phyloP scores from a whole-genome alignment of 2,888 invertebrate species.

The Xestia c-nigrum region DNA sequence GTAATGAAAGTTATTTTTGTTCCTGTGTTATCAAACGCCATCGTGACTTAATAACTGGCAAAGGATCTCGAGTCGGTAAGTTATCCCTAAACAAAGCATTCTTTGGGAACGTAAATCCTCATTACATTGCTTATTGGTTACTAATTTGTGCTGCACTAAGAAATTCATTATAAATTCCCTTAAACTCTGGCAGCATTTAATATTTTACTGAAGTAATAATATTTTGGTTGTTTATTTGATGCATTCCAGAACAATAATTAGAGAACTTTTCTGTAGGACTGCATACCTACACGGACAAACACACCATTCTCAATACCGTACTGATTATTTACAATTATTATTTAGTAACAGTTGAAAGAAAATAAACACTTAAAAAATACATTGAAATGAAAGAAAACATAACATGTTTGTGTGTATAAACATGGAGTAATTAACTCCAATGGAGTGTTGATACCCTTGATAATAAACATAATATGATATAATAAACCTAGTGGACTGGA shows the following conservation, averaged over 20 bases:
- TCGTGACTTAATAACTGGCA: constrained; percentile 25
- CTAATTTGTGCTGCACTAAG: neutral
- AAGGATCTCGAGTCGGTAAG: constrained; percentile 39
- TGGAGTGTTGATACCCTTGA: neutral
- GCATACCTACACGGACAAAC: constrained; percentile 1
- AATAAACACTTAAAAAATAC: neutral
- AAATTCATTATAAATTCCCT: neutral
- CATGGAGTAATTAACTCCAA: neutral
- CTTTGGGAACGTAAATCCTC: constrained; percentile 5
- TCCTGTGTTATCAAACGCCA: neutral
- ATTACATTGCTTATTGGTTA: neutral
- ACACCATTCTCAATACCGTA: neutral
- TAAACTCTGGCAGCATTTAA: neutral
- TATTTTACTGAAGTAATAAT: neutral
- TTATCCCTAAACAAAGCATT: constrained; percentile 46
- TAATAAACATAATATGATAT: neutral
- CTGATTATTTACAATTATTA: constrained; percentile 13
- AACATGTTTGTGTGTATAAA: neutral
- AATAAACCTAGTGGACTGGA: neutral
- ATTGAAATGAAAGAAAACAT: neutral
- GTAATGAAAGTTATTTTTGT: constrained; percentile 29
- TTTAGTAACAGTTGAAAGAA: neutral
- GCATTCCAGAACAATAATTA: constrained; percentile 5
- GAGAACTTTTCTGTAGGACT: neutral
- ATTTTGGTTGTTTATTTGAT: neutral